Conservation (phyloP, 2,113 vertebrate genomes). For the Actenoides hombroni region DNA sequence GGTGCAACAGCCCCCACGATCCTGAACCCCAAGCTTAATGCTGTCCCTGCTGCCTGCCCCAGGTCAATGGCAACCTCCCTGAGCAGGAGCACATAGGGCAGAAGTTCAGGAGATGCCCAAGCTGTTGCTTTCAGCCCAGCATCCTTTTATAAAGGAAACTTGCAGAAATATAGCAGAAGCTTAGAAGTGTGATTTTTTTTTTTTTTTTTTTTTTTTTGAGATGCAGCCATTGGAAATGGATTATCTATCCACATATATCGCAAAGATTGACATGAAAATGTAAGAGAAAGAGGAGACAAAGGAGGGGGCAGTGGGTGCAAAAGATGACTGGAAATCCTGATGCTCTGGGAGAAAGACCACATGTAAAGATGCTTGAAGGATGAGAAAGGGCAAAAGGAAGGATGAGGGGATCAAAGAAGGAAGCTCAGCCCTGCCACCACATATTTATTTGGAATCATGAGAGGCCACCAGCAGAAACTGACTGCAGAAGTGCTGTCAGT, state of each 20-base stretch:
- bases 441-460: neutral
- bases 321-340: neutral
- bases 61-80: neutral
- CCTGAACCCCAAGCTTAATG: neutral
- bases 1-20: neutral
- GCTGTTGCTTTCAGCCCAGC: neutral
- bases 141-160: neutral
- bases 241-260: neutral
- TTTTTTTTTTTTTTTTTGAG: neutral
- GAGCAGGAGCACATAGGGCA: neutral
- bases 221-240: fast-evolving
- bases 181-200: neutral
- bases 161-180: neutral
- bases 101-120: neutral
- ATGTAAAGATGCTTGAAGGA: neutral
- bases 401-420: neutral
- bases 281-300: neutral
- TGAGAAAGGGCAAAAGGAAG: neutral
- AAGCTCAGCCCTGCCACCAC: neutral
- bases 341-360: neutral
- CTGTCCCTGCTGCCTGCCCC: neutral
- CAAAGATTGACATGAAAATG: neutral
- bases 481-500: neutral
- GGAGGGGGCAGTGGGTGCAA: neutral
- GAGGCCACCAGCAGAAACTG: neutral